Percentiles rank a stretch among this genome's conserved stretches.
Evolutionary conservation across 2,797 vertebrate species (phyloP).

Genomic region (Salarias fasciatus): DNA sequence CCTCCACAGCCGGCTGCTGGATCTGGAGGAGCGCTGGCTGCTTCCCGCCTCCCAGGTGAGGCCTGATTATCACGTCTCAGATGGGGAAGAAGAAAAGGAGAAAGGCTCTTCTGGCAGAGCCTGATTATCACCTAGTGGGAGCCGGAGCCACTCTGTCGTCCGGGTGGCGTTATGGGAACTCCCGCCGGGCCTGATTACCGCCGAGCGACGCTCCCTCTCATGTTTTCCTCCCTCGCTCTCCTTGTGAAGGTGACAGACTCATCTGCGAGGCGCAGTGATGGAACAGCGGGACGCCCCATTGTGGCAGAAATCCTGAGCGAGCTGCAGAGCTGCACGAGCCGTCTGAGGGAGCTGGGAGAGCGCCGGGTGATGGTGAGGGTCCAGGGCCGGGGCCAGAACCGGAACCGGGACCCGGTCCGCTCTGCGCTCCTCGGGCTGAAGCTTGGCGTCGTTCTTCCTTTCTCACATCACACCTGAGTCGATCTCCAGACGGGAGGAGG

Average conservation of each 20-base stretch:
- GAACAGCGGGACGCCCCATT: conserved; percentile 64
- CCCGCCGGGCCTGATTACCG: conserved; percentile 55
- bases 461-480: no score
- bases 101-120: conserved; percentile 27
- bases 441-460: no score
- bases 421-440: no score
- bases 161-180: conserved; percentile 50
- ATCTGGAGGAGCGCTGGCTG: conserved; percentile 57
- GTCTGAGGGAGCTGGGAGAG: conserved; percentile 80
- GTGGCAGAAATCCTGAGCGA: conserved; percentile 81
- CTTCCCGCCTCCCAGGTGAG: conserved; percentile 61
- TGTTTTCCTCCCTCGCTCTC: conserved; percentile 24
- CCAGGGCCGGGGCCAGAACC: no score
- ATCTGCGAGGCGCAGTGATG: conserved; percentile 64
- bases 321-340: conserved; percentile 79
- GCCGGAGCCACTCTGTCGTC: conserved; percentile 54
- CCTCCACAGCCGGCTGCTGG: conserved; percentile 67
- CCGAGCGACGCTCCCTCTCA: conserved; percentile 6
- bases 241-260: conserved; percentile 81
- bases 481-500: no score
- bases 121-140: conserved; percentile 74
- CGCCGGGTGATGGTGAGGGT: conserved; percentile 76
- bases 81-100: conserved; percentile 23
- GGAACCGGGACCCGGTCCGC: no score
- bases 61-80: conserved; percentile 63